These are phyloP conservation scores for Cheilosia vernalis DNA, from an alignment of 2,888 invertebrate genomes.

Conservation along the genomic window DNA sequence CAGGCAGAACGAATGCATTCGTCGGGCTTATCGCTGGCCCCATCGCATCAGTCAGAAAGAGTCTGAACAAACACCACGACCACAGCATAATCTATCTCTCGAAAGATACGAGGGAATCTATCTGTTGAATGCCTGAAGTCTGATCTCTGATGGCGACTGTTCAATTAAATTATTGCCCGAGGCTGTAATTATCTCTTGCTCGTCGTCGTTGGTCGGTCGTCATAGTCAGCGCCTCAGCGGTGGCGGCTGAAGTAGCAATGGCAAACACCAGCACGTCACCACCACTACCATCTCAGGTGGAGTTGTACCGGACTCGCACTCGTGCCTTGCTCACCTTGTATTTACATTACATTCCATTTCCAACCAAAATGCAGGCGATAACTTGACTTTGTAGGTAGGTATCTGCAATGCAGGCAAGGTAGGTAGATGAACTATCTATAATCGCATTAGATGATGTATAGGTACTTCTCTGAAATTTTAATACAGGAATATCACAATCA, in stretches of 20 bases:
- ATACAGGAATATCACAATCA: too few species aligned
- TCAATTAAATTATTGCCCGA: slow-evolving; percentile 68
- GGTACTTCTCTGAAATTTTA: not conserved
- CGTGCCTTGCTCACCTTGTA: slow-evolving; percentile 67
- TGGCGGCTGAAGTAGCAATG: slow-evolving; percentile 18
- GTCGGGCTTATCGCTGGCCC: slow-evolving; percentile 58
- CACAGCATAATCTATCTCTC: slow-evolving; percentile 1
- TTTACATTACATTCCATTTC: slow-evolving; percentile 49
- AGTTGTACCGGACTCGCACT: slow-evolving; percentile 15
- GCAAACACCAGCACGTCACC: slow-evolving; percentile 29
- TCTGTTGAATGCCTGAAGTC: slow-evolving; percentile 72
- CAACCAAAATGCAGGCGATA: slow-evolving; percentile 16
- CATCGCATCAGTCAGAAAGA: slow-evolving; percentile 29
- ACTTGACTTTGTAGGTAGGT: not conserved
- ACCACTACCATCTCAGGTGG: slow-evolving; percentile 16
- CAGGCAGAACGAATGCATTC: slow-evolving; percentile 12
- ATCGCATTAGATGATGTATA: slow-evolving; percentile 30
- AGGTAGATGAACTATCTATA: not conserved
- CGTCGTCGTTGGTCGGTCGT: slow-evolving; percentile 32
- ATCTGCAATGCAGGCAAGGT: not conserved
- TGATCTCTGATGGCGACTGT: slow-evolving; percentile 66
- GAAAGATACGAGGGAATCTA: slow-evolving; percentile 57
- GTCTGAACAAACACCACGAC: slow-evolving; percentile 8
- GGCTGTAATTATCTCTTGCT: slow-evolving; percentile 71
- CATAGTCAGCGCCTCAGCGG: not conserved